Base-by-base conservation (phyloP, 1,140 invertebrate genomes). In the Brachionus manjavacas region DNA sequence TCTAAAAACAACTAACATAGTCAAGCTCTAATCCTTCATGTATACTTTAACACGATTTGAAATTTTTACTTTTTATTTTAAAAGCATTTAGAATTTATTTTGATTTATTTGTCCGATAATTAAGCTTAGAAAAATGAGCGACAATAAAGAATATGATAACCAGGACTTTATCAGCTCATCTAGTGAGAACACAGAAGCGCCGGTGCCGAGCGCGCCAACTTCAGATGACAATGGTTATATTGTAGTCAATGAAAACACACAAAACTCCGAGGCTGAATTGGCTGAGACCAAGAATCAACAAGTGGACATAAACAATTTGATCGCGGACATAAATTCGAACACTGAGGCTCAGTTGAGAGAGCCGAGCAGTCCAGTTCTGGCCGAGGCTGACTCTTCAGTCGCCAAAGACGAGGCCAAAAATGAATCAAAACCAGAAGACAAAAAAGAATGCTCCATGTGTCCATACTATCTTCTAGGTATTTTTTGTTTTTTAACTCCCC, bases 381-480 rank as follows among this genome's bases (percentile, higher is more conserved):
- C 79, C 28, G 79, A 81, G 31, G 79, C 79, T 35, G 79, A 81
- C 31, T 81, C 79, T 14, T 81, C 79, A 28, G 64, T 68, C 11
- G 31, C n/a, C 20, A 28, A 46, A 3, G 72, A 76, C 7, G 79
- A 64, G 11, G 6, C 49, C 3, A 20, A 16, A 60, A 8, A 8
- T 25, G 49, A 80, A 46, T n/a, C n/a, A 35, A 55, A 55, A 80
- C 35, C 35, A 20, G 41, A 46, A 28, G 72, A 49, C 3, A 60
- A 64, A 25, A 68, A 81, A 41, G 16, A 20, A 68, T 81, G 79
- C 31, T 81, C 79, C 35, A 31, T 81, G 39, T 81, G 79, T 46
- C 79, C 79, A 23, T 81, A 81, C 39, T 81, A 81, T 55, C 41
- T 60, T 14, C 41, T 81, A 68, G 79, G 79, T 81, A 81, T 35